A percentile compares a stretch with the other conserved stretches of the same genome.
Evolutionary conservation across 2,797 vertebrate species (phyloP).

Genomic region (Pseudochromis fuscus): DNA sequence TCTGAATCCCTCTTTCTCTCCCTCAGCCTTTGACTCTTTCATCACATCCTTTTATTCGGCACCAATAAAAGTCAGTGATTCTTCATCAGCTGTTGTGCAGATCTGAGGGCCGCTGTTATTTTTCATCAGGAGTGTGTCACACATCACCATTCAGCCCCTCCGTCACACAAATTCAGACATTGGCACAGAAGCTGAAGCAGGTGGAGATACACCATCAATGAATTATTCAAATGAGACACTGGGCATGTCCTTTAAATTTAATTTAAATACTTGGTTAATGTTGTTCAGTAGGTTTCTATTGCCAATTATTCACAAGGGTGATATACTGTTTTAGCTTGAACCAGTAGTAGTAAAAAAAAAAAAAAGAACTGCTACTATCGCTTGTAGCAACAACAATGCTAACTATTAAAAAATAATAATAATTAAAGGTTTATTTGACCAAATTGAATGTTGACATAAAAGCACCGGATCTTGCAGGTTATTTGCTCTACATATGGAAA

Average conservation of each 20-base stretch:
- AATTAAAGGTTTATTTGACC: too few relatives aligned
- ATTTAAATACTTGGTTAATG: slow-evolving; percentile 78
- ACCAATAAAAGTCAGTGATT: slow-evolving; percentile 90
- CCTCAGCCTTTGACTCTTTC: slow-evolving; percentile 86
- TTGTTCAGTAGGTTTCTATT: slow-evolving; percentile 48
- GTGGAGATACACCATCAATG: slow-evolving; percentile 83
- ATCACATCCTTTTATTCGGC: slow-evolving; percentile 84
- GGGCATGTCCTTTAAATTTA: slow-evolving; percentile 76
- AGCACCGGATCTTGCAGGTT: too few relatives aligned
- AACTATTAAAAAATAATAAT: too few relatives aligned
- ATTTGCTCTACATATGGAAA: too few relatives aligned
- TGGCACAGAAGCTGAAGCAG: slow-evolving; percentile 76
- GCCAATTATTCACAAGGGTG: slow-evolving; percentile 39
- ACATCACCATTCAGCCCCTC: slow-evolving; percentile 81
- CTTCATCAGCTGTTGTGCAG: slow-evolving; percentile 84
- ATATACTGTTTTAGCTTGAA: slow-evolving; percentile 46
- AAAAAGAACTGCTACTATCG: background rate
- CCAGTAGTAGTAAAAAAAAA: background rate
- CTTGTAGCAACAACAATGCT: too few relatives aligned
- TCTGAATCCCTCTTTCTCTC: slow-evolving; percentile 88
- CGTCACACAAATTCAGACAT: slow-evolving; percentile 78
- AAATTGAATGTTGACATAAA: too few relatives aligned
- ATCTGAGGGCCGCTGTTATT: slow-evolving; percentile 84
- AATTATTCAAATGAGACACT: slow-evolving; percentile 82
- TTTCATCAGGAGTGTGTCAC: slow-evolving; percentile 85